Evolutionary conservation across 2,113 vertebrate species (phyloP).

Genomic region (Tyrannus savana): DNA sequence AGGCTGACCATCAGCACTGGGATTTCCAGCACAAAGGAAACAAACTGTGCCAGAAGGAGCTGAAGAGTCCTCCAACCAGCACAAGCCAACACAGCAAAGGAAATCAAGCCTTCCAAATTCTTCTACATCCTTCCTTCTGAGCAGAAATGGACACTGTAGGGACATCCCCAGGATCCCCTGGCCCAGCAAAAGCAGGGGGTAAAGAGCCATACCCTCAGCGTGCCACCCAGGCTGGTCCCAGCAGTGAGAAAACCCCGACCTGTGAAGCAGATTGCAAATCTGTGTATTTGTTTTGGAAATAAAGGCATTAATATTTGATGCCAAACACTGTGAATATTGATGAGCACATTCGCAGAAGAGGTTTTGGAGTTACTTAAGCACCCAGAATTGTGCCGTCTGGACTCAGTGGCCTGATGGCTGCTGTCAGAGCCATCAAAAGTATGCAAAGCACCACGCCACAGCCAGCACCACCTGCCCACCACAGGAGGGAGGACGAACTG

Average conservation of each 20-base stretch:
- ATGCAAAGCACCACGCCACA: background rate
- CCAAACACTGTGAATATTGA: slow-evolving; percentile 38
- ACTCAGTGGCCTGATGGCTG: background rate
- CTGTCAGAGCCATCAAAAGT: background rate
- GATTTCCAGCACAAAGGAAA: background rate
- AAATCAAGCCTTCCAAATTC: background rate
- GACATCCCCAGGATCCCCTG: background rate
- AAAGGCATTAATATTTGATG: slow-evolving; percentile 46
- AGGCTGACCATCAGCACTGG: background rate
- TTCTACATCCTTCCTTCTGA: background rate
- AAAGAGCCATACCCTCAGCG: background rate
- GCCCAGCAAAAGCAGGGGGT: fast-evolving
- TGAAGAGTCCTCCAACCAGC: background rate
- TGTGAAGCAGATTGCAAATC: background rate
- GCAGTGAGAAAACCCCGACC: background rate
- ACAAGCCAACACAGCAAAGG: background rate
- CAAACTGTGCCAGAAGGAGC: background rate
- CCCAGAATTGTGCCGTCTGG: background rate
- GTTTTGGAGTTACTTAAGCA: slow-evolving; percentile 41
- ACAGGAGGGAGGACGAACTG: fast-evolving
- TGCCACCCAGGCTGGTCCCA: background rate
- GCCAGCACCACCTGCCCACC: background rate
- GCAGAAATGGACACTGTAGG: background rate
- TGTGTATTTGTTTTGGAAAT: slow-evolving; percentile 54
- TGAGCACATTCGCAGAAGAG: background rate